Evolutionary conservation across 1,140 invertebrate genomes (phyloP).

Genomic region (Lucilia sericata): DNA sequence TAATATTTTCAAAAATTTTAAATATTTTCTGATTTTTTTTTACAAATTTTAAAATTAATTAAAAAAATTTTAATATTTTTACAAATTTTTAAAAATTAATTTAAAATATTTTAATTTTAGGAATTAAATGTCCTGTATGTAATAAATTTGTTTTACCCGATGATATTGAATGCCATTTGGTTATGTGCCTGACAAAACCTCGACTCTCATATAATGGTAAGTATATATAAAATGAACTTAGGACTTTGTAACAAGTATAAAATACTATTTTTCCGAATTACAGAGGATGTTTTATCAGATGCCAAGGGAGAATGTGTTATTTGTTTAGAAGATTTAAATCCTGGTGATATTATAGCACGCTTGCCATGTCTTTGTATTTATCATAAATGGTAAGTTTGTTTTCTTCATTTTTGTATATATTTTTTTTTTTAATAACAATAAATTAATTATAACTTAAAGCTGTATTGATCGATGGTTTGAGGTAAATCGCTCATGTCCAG

Average conservation of each 20-base stretch:
- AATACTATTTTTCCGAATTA: constrained; percentile 30
- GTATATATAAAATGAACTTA: constrained; percentile 54
- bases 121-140: constrained; percentile 98
- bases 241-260: background rate
- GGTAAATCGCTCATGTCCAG: constrained; percentile 95
- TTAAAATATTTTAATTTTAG: too few relatives aligned
- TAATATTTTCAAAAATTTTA: too few relatives aligned
- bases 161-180: constrained; percentile 98
- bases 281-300: constrained; percentile 96
- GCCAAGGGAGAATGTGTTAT: constrained; percentile 99
- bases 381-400: constrained; percentile 88
- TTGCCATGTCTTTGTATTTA: constrained; percentile 99
- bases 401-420: background rate
- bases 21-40: too few relatives aligned
- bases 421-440: background rate
- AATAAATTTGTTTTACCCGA: constrained; percentile 97
- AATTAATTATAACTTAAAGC: constrained; percentile 70
- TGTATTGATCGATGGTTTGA: constrained; percentile 98
- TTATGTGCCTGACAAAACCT: constrained; percentile 99
- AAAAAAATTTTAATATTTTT: too few relatives aligned
- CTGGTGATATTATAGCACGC: constrained; percentile 96
- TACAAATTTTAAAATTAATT: too few relatives aligned
- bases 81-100: too few relatives aligned
- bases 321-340: constrained; percentile 95
- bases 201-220: constrained; percentile 97